Evolutionary conservation across 2,797 vertebrate genomes (phyloP).

Genomic region (Malurus leucopterus): DNA sequence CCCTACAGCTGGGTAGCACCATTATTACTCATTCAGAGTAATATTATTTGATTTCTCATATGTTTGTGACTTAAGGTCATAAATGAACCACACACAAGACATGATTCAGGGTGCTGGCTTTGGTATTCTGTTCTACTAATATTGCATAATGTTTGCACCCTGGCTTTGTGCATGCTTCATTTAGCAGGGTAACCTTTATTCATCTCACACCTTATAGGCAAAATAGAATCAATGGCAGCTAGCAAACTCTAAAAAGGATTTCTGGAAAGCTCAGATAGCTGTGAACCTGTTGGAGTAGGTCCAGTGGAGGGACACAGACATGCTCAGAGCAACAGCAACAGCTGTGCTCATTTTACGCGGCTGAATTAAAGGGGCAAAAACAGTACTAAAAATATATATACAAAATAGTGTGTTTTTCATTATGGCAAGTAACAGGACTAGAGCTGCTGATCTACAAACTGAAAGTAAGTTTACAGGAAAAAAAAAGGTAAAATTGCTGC

Average conservation of each 20-base stretch:
- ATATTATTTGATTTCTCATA: not conserved
- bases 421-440: not conserved
- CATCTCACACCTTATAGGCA: not conserved
- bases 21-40: not conserved
- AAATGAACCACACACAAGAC: not conserved
- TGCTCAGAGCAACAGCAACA: not conserved
- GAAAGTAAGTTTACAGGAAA: not conserved
- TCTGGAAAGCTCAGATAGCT: not conserved
- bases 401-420: not conserved
- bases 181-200: constrained; percentile 33
- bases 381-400: not conserved
- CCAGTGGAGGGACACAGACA: not conserved
- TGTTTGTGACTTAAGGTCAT: not conserved
- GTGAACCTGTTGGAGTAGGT: not conserved
- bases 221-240: constrained; percentile 23
- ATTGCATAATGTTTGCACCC: not conserved
- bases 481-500: not conserved
- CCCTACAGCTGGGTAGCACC: not conserved
- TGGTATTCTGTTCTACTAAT: not conserved
- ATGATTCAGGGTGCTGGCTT: not conserved
- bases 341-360: not conserved
- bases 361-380: not conserved
- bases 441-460: not conserved
- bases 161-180: constrained; percentile 20
- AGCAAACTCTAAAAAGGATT: constrained; percentile 17